A percentile compares a stretch with the other conserved stretches of the same genome.
These are phyloP conservation scores for Pipistrellus pygmaeus DNA, from an alignment of 2,797 vertebrate species.

Conservation along the genomic window DNA sequence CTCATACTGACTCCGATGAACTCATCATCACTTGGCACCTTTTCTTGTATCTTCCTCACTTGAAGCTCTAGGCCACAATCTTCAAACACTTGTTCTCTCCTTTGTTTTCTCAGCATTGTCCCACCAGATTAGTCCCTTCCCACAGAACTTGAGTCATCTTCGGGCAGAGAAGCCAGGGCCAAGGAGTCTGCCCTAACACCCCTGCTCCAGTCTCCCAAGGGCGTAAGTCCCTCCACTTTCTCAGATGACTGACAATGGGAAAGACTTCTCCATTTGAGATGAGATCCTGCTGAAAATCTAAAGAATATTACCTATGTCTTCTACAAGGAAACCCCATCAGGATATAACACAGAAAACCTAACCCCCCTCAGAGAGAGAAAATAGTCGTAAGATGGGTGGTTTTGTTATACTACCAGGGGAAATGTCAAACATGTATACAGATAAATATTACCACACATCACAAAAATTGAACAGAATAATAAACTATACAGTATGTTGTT, in stretches of 20 bases:
- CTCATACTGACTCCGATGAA: background rate
- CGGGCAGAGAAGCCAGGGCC: background rate
- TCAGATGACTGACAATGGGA: background rate
- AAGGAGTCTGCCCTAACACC: background rate
- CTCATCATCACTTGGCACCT: background rate
- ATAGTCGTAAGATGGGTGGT: background rate
- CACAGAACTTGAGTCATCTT: background rate
- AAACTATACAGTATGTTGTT: background rate
- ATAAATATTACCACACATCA: background rate
- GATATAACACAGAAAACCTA: background rate
- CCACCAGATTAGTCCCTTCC: background rate
- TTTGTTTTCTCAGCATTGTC: background rate
- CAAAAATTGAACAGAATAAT: background rate
- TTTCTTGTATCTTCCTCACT: background rate
- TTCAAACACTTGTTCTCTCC: background rate
- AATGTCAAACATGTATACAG: background rate
- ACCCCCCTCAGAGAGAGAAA: background rate
- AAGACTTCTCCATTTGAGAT: background rate
- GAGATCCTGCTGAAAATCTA: background rate
- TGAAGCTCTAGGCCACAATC: background rate
- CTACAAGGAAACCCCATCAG: background rate
- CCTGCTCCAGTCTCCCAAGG: background rate
- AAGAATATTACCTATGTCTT: background rate
- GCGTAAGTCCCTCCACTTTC: background rate
- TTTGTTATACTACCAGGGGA: background rate